A percentile compares a stretch with the other conserved stretches of the same genome.
Conservation (phyloP, 1,140 invertebrate species). For the Heliconius nattereri region DNA sequence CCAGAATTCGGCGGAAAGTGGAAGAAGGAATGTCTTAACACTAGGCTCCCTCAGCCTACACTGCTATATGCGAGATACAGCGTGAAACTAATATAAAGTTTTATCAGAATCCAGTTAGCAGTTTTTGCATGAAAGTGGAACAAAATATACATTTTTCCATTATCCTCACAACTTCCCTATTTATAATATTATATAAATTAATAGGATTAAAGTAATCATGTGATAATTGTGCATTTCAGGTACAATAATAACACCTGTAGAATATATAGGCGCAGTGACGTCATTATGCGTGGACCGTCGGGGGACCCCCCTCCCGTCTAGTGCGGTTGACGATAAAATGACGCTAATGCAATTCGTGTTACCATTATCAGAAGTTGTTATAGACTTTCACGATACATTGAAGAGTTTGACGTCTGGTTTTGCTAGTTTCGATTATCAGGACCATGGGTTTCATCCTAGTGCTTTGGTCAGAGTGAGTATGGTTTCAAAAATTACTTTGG, state of each 20-base stretch:
- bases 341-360: conserved; percentile 91
- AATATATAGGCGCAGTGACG: conserved; percentile 87
- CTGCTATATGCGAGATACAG: no score
- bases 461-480: conserved; percentile 86
- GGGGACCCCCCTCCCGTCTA: conserved; percentile 87
- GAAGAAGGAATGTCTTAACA: no score
- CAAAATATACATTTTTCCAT: no score
- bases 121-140: no score
- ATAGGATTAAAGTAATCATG: not conserved
- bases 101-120: no score
- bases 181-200: no score
- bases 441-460: conserved; percentile 89
- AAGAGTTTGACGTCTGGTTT: conserved; percentile 96
- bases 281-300: conserved; percentile 89
- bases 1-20: no score
- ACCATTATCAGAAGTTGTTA: conserved; percentile 95
- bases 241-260: conserved; percentile 93
- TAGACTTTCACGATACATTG: conserved; percentile 96
- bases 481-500: not conserved
- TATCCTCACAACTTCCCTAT: no score
- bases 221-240: conserved; percentile 75
- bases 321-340: conserved; percentile 90
- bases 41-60: no score
- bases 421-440: conserved; percentile 99
- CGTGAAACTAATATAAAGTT: no score